A percentile compares a stretch with the other conserved stretches of the same genome.
Evolutionary conservation across 2,113 vertebrate species (phyloP).

Genomic region (Cromileptes altivelis): DNA sequence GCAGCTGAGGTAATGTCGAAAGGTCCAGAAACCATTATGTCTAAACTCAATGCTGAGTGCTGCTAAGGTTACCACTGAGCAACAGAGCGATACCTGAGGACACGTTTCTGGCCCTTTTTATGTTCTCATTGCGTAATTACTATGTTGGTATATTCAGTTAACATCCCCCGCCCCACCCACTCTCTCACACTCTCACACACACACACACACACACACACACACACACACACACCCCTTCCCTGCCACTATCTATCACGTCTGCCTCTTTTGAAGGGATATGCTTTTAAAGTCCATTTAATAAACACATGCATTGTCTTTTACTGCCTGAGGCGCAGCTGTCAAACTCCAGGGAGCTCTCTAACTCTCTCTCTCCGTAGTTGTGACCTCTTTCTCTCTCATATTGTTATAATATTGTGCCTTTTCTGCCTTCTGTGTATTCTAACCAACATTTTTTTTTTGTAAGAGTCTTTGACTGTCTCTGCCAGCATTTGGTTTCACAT

Average conservation of each 20-base stretch:
- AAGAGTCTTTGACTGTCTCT: not conserved
- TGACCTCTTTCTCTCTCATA: slow-evolving; percentile 40
- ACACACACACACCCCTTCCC: not conserved
- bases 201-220: not conserved
- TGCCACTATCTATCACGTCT: slow-evolving; percentile 35
- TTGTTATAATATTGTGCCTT: slow-evolving; percentile 4
- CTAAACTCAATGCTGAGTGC: not conserved
- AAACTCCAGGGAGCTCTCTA: slow-evolving; percentile 38
- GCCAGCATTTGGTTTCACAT: not conserved
- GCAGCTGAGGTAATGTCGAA: not conserved
- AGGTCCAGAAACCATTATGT: not conserved
- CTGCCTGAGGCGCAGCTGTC: slow-evolving; percentile 72
- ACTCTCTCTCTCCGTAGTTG: slow-evolving; percentile 26
- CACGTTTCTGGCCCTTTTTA: slow-evolving; percentile 7
- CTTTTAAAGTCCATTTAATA: slow-evolving; percentile 81
- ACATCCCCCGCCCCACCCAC: not conserved
- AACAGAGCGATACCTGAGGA: not conserved
- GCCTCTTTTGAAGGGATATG: slow-evolving; percentile 57
- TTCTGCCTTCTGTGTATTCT: not conserved
- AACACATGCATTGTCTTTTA: slow-evolving; percentile 70
- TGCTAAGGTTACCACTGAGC: not conserved
- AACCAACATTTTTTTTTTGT: not conserved
- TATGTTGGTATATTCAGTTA: slow-evolving; percentile 15
- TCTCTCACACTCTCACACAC: slow-evolving; percentile 1
- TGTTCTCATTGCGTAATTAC: slow-evolving; percentile 21